phyloP scores from a whole-genome alignment of 2,888 invertebrate genomes.

The Adelognathus sp. region DNA sequence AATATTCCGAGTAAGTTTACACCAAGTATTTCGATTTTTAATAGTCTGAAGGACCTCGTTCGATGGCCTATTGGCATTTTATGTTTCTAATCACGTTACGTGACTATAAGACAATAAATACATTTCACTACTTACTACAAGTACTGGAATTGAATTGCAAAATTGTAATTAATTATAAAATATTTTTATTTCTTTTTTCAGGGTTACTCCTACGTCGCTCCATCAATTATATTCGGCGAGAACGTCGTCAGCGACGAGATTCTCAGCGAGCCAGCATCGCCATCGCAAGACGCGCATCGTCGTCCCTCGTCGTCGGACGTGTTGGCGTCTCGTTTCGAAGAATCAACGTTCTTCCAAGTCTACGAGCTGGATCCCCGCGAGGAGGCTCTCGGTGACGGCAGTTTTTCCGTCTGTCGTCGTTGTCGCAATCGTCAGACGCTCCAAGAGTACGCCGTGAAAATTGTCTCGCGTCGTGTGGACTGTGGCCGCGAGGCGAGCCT shows the following conservation, averaged over 20 bases:
- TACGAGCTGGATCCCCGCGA: constrained; percentile 89
- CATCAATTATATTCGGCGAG: constrained; percentile 92
- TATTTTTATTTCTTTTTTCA: too few relatives aligned
- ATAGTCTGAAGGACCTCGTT: not conserved
- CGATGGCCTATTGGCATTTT: too few relatives aligned
- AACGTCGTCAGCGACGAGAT: constrained; percentile 90
- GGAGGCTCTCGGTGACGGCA: constrained; percentile 92
- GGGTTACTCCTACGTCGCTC: constrained; percentile 98
- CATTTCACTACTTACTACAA: not conserved
- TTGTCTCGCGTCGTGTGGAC: constrained; percentile 87
- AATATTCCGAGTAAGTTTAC: constrained; percentile 86
- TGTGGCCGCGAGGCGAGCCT: constrained; percentile 89
- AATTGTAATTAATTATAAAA: not conserved
- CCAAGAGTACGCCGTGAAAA: constrained; percentile 94
- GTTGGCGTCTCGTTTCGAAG: constrained; percentile 78
- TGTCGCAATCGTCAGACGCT: constrained; percentile 89
- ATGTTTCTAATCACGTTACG: too few relatives aligned
- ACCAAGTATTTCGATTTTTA: not conserved
- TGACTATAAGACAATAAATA: not conserved
- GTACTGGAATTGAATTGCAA: not conserved
- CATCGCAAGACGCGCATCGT: constrained; percentile 51
- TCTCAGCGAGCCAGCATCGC: constrained; percentile 82
- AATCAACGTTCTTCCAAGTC: constrained; percentile 92
- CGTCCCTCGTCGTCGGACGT: constrained; percentile 68
- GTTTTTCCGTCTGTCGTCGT: constrained; percentile 92